Conservation (phyloP, 2,113 vertebrate species). For the Grammomys surdaster region DNA sequence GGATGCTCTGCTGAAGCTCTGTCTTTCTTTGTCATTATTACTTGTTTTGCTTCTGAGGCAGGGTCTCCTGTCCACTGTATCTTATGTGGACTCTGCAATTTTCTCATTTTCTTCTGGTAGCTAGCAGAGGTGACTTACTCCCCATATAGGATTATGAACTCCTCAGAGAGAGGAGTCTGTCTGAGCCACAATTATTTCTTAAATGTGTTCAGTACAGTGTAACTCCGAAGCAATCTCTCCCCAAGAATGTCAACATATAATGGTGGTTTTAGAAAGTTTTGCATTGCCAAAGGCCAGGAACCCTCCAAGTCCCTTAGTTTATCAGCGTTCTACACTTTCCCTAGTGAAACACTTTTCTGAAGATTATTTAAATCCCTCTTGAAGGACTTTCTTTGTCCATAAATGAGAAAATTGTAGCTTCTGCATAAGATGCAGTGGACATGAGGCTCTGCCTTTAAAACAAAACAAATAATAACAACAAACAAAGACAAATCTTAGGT, state of each 20-base stretch:
- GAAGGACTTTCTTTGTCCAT: not conserved
- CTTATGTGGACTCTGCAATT: not conserved
- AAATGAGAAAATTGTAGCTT: not conserved
- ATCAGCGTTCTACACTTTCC: not conserved
- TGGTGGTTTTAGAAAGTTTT: not conserved
- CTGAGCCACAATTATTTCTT: not conserved
- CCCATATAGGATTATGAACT: not conserved
- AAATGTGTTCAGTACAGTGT: not conserved
- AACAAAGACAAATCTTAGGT: not conserved
- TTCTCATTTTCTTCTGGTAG: not conserved
- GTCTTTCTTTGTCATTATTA: not conserved
- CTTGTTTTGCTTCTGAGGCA: not conserved
- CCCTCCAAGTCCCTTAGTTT: not conserved
- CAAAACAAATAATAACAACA: not conserved
- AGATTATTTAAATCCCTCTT: not conserved
- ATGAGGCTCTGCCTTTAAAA: too few relatives aligned
- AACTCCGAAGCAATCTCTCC: not conserved
- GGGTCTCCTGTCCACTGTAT: not conserved
- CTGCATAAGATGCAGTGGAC: not conserved
- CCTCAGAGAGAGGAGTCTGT: not conserved
- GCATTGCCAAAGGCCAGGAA: conserved; percentile 21
- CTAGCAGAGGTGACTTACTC: not conserved
- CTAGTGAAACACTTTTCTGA: not conserved
- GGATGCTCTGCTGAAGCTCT: not conserved
- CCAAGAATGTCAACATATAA: not conserved